Base-by-base conservation (phyloP, 2,113 vertebrate species). In the Onychostruthus taczanowskii region DNA sequence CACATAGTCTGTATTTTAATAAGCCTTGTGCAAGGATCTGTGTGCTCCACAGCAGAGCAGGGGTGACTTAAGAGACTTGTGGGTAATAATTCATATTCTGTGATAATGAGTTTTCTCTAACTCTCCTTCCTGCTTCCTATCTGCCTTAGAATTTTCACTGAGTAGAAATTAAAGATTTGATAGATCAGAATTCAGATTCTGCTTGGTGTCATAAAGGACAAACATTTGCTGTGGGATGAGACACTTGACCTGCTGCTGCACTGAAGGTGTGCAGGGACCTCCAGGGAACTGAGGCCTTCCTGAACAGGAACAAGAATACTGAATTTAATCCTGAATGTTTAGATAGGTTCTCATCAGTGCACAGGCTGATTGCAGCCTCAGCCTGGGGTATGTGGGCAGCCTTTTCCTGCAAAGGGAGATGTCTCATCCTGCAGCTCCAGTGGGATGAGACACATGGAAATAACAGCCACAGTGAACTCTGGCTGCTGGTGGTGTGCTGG, bases 21-120 rank as follows among this genome's bases (percentile, higher is more conserved):
- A 85, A 95, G 82, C 84, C 87, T 74, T 22, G 84, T 90, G 91
- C 75, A 62, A 37, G 56, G 62, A 76, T 30, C 20, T 79, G 39
- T 53, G 69, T 53, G 81, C 72, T 95, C 64, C 75, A 23, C 69
- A 68, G 83, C 61, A 35, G 58, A 93, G 83, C 88, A 78, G 68
- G 61, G 83, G 47, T 96, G 93, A 93, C 90, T 68, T 77, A 3
- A 61, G 70, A 86, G 79, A 43, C 33, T 90, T 35, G 50, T 78
- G 83, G 87, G 59, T 84, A 78, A 87, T 94, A 96, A 95, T 84
- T 96, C 76, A 86, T 87, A 59, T 68, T 86, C 85, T 78, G 7
- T 84, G 94, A 43, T 91, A 84, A 95, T 81, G 82, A 90, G 67
- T 61, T 86, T 93, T 85, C 76, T 74, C 50, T 59, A 19, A 28